Percentiles rank a stretch among this genome's conserved stretches.
These are phyloP conservation scores for Enteromius thamalakanensis DNA, from an alignment of 2,797 vertebrate species.

Conservation along the genomic window DNA sequence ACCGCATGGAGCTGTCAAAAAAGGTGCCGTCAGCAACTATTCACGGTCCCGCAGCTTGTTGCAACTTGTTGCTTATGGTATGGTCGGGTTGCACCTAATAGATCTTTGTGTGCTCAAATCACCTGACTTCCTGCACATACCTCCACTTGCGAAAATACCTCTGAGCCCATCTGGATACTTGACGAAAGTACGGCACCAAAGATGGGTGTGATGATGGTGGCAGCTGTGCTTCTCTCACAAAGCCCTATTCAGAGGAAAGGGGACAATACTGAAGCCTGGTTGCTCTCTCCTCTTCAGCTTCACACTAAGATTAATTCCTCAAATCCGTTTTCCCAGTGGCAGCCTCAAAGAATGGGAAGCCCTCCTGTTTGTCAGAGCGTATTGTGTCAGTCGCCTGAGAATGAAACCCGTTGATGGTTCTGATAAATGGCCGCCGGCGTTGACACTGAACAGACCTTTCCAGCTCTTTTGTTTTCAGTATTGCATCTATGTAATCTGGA, in stretches of 20 bases:
- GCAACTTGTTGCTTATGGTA: conserved; percentile 17
- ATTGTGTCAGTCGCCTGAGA: conserved; percentile 81
- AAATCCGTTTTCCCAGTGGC: conserved; percentile 81
- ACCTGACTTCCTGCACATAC: conserved; percentile 80
- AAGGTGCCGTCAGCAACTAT: conserved; percentile 36
- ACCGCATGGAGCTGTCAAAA: conserved; percentile 35
- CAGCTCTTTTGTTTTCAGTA: conserved; percentile 80
- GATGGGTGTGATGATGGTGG: conserved; percentile 73
- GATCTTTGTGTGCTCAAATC: conserved; percentile 63
- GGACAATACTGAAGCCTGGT: conserved; percentile 79
- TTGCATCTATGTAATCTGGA: conserved; percentile 76
- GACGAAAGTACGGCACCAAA: conserved; percentile 72
- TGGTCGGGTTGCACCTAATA: background rate
- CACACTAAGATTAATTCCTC: conserved; percentile 84
- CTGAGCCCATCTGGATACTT: conserved; percentile 68
- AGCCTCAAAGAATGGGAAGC: conserved; percentile 81
- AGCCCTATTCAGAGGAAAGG: conserved; percentile 79
- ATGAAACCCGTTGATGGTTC: conserved; percentile 78
- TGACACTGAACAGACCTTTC: conserved; percentile 79
- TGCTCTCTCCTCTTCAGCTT: conserved; percentile 79
- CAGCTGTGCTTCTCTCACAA: conserved; percentile 81
- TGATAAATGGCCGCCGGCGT: conserved; percentile 80
- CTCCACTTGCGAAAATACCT: conserved; percentile 77
- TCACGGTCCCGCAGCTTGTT: conserved; percentile 17
- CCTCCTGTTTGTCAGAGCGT: conserved; percentile 80